phyloP scores from a whole-genome alignment of 2,113 vertebrate genomes.

The Albula goreensis region DNA sequence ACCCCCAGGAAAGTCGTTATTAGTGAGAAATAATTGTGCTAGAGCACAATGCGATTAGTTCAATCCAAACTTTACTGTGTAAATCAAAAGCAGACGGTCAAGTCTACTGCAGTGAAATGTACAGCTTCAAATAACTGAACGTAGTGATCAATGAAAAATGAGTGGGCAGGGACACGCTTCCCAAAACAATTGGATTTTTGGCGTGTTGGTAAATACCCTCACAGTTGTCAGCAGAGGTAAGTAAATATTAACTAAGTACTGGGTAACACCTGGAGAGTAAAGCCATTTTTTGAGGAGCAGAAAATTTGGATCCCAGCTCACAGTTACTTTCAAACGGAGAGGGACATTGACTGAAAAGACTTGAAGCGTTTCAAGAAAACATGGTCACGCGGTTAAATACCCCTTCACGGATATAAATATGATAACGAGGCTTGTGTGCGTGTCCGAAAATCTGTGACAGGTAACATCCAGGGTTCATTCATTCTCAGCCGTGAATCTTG shows the following conservation, averaged over 20 bases:
- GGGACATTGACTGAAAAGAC: neutral
- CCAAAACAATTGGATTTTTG: neutral
- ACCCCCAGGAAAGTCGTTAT: constrained; percentile 47
- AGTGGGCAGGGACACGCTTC: neutral
- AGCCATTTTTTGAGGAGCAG: neutral
- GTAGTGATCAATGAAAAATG: neutral
- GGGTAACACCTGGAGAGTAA: neutral
- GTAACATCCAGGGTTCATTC: neutral
- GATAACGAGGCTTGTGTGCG: neutral
- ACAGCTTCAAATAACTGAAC: neutral
- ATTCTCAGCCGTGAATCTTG: neutral
- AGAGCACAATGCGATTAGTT: neutral
- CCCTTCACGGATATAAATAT: neutral
- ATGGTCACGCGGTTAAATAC: neutral
- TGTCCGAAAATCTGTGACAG: neutral
- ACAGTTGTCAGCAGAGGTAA: neutral
- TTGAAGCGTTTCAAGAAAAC: neutral
- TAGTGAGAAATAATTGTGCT: neutral
- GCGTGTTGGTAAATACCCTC: neutral
- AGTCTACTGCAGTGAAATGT: neutral
- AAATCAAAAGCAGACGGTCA: neutral
- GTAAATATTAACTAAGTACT: neutral
- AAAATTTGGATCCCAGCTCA: neutral
- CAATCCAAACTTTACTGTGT: neutral
- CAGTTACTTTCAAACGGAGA: neutral